A percentile compares a stretch with the other conserved stretches of the same genome.
phyloP scores from a whole-genome alignment of 2,888 invertebrate genomes.

The Limnephilus marmoratus region DNA sequence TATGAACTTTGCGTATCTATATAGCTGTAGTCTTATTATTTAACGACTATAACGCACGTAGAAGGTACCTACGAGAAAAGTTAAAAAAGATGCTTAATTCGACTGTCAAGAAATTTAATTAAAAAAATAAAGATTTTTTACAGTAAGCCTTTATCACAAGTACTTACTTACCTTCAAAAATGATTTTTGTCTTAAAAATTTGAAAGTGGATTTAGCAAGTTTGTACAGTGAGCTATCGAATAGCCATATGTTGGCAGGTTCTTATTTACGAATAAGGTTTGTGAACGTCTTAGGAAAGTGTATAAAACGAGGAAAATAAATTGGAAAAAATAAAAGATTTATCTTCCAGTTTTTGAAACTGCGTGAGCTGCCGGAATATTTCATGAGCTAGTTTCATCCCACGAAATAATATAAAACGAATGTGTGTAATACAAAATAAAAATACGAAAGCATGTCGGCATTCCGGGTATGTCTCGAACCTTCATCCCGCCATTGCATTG shows the following conservation, averaged over 20 bases:
- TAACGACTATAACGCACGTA: background rate
- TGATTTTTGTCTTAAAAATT: background rate
- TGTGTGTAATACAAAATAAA: constrained; percentile 46
- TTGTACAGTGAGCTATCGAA: background rate
- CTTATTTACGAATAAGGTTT: background rate
- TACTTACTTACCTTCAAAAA: background rate
- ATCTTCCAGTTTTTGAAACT: background rate
- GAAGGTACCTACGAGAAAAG: too few relatives aligned
- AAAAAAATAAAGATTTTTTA: too few relatives aligned
- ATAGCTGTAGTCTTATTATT: background rate
- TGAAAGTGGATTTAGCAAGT: background rate
- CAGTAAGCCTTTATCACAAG: too few relatives aligned
- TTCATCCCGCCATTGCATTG: constrained; percentile 46
- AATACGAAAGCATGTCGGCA: constrained; percentile 32
- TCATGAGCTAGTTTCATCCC: constrained; percentile 18
- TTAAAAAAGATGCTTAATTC: too few relatives aligned
- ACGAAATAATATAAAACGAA: constrained; percentile 21
- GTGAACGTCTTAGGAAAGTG: background rate
- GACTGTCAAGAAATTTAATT: too few relatives aligned
- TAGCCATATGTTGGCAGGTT: background rate
- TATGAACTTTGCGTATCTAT: background rate
- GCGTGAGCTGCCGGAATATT: constrained; percentile 2
- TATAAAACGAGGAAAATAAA: background rate
- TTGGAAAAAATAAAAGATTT: background rate
- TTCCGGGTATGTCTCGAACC: constrained; percentile 1